A percentile compares a stretch with the other conserved stretches of the same genome.
Evolutionary conservation across 2,888 invertebrate species (phyloP).

Genomic region (Malthinus seriepunctatus): DNA sequence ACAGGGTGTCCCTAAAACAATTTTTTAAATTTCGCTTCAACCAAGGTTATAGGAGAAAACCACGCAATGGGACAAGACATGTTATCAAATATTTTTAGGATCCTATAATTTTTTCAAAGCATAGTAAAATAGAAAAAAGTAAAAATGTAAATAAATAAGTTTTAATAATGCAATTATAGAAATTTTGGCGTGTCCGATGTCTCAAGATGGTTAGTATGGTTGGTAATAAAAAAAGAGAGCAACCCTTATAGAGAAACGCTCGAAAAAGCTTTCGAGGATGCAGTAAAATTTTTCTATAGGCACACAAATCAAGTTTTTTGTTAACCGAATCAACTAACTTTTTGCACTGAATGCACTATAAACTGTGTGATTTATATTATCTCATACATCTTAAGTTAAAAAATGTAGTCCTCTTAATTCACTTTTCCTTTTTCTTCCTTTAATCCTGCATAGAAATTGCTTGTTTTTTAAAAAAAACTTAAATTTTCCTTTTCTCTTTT

Average conservation of each 20-base stretch:
- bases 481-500: too few relatives aligned
- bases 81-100: background rate
- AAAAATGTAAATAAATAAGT: background rate
- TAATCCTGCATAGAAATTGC: too few relatives aligned
- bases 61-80: too few relatives aligned
- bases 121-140: background rate
- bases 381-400: constrained; percentile 28
- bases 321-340: constrained; percentile 27
- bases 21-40: too few relatives aligned
- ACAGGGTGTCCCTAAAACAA: too few relatives aligned
- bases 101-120: background rate
- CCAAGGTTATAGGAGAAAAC: too few relatives aligned
- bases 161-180: background rate
- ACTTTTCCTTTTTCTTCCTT: constrained; percentile 5
- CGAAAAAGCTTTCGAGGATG: constrained; percentile 14
- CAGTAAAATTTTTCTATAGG: constrained; percentile 28
- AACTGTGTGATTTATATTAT: constrained; percentile 31
- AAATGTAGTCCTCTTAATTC: constrained; percentile 26
- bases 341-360: constrained; percentile 34
- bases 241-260: constrained; percentile 5
- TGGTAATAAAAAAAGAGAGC: background rate
- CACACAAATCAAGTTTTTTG: constrained; percentile 32
- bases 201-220: too few relatives aligned
- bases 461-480: too few relatives aligned
- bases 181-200: background rate